Conservation (phyloP, 2,113 vertebrate genomes). For the Boleophthalmus pectinirostris region DNA sequence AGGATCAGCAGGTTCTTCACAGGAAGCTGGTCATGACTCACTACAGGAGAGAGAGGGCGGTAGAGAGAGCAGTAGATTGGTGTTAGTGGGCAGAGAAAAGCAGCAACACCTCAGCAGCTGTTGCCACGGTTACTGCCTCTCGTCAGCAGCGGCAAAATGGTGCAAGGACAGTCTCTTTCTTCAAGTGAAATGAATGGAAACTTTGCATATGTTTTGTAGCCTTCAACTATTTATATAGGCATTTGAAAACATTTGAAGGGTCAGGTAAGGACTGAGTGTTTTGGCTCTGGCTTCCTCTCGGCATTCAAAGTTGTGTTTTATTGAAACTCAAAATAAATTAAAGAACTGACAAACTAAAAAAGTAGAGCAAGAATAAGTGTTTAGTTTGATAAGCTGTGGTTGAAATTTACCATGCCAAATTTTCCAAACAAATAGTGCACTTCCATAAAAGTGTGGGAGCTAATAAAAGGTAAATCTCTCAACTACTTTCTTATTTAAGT, state of each 20-base stretch:
- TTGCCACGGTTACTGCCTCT: constrained; percentile 75
- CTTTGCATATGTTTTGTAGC: constrained; percentile 17
- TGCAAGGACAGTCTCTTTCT: constrained; percentile 50
- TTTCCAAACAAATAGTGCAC: not conserved
- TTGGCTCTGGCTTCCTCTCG: not conserved
- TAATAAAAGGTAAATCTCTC: not conserved
- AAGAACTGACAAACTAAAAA: not conserved
- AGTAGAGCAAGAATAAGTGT: not conserved
- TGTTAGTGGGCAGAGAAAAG: constrained; percentile 62
- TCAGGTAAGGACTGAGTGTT: not conserved
- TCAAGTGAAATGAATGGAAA: constrained; percentile 26
- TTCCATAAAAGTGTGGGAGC: not conserved
- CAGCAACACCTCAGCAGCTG: constrained; percentile 57
- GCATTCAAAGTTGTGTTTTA: not conserved
- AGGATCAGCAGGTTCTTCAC: constrained; percentile 33
- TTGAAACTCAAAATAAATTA: not conserved
- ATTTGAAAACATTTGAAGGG: not conserved
- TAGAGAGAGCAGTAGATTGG: constrained; percentile 29
- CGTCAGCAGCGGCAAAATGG: constrained; percentile 50
- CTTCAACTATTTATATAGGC: not conserved
- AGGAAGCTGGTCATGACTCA: constrained; percentile 62
- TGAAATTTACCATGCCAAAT: not conserved
- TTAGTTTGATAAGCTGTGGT: not conserved
- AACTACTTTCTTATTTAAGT: not conserved
- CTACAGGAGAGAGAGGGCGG: constrained; percentile 17